Base-by-base conservation (phyloP, 2,113 vertebrate species). In the Lophius piscatorius region DNA sequence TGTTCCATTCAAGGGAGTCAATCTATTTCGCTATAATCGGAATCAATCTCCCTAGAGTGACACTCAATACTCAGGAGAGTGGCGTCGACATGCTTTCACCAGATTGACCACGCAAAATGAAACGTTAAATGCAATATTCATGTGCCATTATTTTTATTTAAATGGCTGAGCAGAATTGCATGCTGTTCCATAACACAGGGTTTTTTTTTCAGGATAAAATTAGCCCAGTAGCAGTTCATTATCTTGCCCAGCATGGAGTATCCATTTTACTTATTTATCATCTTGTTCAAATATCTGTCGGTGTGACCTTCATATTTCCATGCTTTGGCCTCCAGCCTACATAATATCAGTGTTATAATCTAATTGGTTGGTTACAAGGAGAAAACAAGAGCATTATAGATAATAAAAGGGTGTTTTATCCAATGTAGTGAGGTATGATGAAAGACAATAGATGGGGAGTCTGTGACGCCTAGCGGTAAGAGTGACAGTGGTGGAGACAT, bases 151-250 rank as follows among this genome's bases (percentile, higher is more conserved):
- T 83, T 62, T 78, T 38, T 44, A 68, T 80, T 74, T 67, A 76
- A 84, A 84, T 89, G 84, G 78, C 61, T 80, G 55, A 31, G 58
- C 20, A 20, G 58, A 63, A 63, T 12, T 34, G 26, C 81, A 76
- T 82, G 80, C 87, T 78, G 67, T 82, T 78, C 74, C 51, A 55
- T 58, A 77, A 58, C 64, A 61, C 31, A 52, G 55, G 36, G n/a
- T n/a, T n/a, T n/a, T 67, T 76, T 80, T 76, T 74, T 63, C 89
- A 89, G 90, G 87, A 78, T 78, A 86, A 90, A 92, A 92, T 92
- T 90, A 92, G 86, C 87, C 87, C 85, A 89, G 62, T 74, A 63
- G 85, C 49, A 70, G 87, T 63, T 64, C 80, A 92, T 94, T 91
- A 92, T 90, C 87, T 91, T 85, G 62, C 89, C 17, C 83, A 75